Base-by-base conservation (phyloP, 1,140 invertebrate genomes). In the Dryas iulia region DNA sequence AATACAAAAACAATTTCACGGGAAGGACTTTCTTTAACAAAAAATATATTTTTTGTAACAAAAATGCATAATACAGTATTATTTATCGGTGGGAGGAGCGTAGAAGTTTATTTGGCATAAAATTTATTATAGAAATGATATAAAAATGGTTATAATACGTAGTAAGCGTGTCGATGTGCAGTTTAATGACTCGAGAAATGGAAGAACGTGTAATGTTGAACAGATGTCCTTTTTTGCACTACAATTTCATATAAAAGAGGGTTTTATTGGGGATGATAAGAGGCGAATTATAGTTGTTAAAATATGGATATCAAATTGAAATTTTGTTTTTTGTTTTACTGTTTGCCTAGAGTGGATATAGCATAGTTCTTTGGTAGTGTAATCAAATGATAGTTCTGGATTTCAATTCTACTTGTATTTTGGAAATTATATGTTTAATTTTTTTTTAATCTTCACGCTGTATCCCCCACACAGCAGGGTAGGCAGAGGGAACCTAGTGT, bases 31-130 rank as follows among this genome's bases (percentile, higher is more conserved):
- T 65, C 68, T 63, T 66, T 33, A 18, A 69, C 62, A 67, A 67
- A 71, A 66, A 56, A 30, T 59, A 30, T 23, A 33, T 74, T 76
- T 81, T 76, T 74, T 72, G 66, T 58, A 78, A 10, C 8, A 62
- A 66, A 68, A 64, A 57, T 52, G n/a, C 52, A 72, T 54, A 66
- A 63, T 73, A 70, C 35, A 66, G 59, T 69, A 67, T 81, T 78
- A 85, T 88, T 86, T 88, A 88, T 88, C 71, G 23, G 56, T 57
- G 23, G 59, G 64, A 59, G 84, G 77, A 67, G 71, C 78, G 52
- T 73, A 73, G 73, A 80, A 81, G 87, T 89, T 87, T 89, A 87
- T 89, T 89, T 87, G 83, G 76, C 76, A 67, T 73, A 66, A 83
- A 86, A 84, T 87, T 78, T 80, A 86, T 83, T 79, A 69, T 82